Base-by-base conservation (phyloP, 2,113 vertebrate species). In the Ivindomyrus marchei region DNA sequence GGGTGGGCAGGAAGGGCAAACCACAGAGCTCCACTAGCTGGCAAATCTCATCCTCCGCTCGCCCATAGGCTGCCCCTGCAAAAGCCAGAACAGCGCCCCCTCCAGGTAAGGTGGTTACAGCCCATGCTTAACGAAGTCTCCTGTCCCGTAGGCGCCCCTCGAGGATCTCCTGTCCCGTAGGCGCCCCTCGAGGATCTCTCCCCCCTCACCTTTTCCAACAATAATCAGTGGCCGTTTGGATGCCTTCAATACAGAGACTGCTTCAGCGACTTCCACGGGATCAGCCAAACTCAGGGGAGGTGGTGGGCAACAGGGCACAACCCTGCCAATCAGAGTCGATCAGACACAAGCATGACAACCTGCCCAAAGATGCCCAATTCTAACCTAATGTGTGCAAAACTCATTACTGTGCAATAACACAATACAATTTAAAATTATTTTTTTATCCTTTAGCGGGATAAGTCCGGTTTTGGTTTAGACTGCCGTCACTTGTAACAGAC, bases 1-100 rank as follows among this genome's bases (percentile, higher is more conserved):
- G 98, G 0, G 98, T 99, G 91, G 98, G 97, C 91, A 99, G 94
- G 94, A 99, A 99, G 1, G 98, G 98, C 89, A 99, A 53, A 2
- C 96, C 94, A 89, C 93, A 97, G 0, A 91, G 92, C 56, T 98
- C 96, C 91, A 99, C 97, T 94, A 99, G 89, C 89, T 95, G 95
- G 88, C 93, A 93, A 90, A 99, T 92, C 90, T 89, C 96, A 11
- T 90, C 89, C 94, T 99, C 98, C 66, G 98, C 98, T 84, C 3
- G 94, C 47, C 97, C 95, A 90, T 97, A 98, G 50, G 98, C 98
- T 88, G 98, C 98, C 93, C 98, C 98, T 99, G 91, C 88, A 89
- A 52, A 1, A 2, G 42, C 56, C 53, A 58, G 66, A 10, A 85
- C 77, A 52, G 2, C 10, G 50, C 0, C 53, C 89, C 89, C 58